phyloP scores from a whole-genome alignment of 2,888 invertebrate species.

The Alcis repandata region DNA sequence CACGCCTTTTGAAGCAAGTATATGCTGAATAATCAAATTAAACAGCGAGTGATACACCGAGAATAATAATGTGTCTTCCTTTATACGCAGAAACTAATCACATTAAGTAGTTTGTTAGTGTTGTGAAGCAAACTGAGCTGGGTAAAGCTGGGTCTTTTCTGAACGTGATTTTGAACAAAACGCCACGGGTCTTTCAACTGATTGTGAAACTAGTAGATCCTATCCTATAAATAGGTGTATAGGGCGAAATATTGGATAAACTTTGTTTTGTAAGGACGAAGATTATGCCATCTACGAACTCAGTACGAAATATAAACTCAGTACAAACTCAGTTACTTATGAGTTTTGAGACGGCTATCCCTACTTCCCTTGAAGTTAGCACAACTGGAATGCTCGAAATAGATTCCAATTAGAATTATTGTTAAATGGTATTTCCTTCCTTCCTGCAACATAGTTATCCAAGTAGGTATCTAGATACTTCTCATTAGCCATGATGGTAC shows the following conservation, averaged over 20 bases:
- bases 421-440: not conserved
- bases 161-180: not conserved
- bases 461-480: not conserved
- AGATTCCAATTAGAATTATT: constrained; percentile 1
- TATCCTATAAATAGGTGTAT: not conserved
- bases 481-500: not conserved
- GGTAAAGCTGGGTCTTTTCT: not conserved
- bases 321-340: too few species aligned
- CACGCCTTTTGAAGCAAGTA: not conserved
- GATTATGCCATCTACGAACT: too few species aligned
- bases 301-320: too few species aligned
- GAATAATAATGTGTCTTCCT: not conserved
- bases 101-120: not conserved
- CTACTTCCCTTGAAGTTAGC: too few species aligned
- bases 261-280: too few species aligned
- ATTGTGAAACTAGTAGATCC: not conserved
- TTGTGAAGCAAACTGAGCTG: constrained; percentile 1
- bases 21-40: not conserved
- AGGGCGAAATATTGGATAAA: too few species aligned
- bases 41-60: not conserved
- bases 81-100: not conserved
- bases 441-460: not conserved
- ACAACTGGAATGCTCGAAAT: not conserved
- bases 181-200: not conserved
- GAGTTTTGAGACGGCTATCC: too few species aligned